A percentile compares a stretch with the other conserved stretches of the same genome.
These are phyloP conservation scores for Lota lota DNA, from an alignment of 2,113 vertebrate genomes.

Conservation along the genomic window DNA sequence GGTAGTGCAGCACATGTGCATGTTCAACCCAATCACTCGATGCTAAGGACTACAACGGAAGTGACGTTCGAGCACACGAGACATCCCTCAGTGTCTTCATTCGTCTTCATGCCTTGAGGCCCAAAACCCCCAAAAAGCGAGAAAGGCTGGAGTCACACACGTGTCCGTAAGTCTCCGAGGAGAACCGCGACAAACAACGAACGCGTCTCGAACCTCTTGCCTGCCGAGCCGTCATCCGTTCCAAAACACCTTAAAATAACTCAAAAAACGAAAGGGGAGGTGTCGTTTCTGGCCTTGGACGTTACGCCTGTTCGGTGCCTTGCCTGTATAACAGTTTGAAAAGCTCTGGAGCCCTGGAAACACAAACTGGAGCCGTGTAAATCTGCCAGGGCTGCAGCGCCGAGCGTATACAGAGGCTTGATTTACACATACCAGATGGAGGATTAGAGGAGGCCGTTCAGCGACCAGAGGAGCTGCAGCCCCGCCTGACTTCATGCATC, in stretches of 20 bases:
- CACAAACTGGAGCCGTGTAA: constrained; percentile 67
- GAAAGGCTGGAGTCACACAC: too few relatives aligned
- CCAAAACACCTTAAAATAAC: constrained; percentile 32
- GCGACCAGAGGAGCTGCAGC: constrained; percentile 49
- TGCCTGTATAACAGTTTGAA: constrained; percentile 59
- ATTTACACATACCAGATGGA: constrained; percentile 77
- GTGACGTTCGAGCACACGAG: too few relatives aligned
- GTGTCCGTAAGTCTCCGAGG: background rate
- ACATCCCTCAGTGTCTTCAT: too few relatives aligned
- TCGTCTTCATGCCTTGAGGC: too few relatives aligned
- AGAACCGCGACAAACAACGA: constrained; percentile 17
- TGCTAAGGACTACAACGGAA: background rate
- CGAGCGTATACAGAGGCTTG: constrained; percentile 70
- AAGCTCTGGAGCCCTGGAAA: constrained; percentile 65
- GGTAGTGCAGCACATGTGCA: background rate
- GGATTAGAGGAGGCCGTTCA: constrained; percentile 59
- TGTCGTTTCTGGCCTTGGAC: constrained; percentile 47
- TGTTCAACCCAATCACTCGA: constrained; percentile 15
- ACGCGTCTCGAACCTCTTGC: constrained; percentile 27
- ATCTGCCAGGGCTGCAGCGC: constrained; percentile 69
- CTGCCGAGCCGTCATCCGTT: background rate
- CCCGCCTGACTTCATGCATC: background rate
- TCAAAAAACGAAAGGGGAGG: constrained; percentile 35
- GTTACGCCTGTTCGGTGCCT: constrained; percentile 23
- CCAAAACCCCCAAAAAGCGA: too few relatives aligned